Base-by-base conservation (phyloP, 2,797 vertebrate genomes). In the Acanthornis magna region DNA sequence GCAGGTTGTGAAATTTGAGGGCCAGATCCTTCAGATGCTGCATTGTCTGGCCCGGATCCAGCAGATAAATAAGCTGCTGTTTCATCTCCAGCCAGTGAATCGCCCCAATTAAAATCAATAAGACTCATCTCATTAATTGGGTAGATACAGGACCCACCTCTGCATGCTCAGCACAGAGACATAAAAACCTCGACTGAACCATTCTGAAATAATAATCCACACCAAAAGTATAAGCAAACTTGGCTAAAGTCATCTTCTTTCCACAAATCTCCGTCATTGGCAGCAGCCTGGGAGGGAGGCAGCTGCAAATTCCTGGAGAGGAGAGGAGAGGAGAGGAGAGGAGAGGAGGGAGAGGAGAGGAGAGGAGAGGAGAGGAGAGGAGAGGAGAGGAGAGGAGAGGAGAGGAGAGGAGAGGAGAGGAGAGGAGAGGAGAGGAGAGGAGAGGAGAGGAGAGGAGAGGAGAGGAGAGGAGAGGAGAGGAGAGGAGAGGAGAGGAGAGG, bases 81-180 rank as follows among this genome's bases (percentile, higher is more conserved):
- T 94, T 94, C 65, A 80, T 57, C 82, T 89, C 43, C 42, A 55
- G 88, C 48, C 84, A 34, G 5, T 26, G 53, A 91, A 89, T 74
- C n/a, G 22, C 50, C 78, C 71, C 78, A 67, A 21, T 74, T 87
- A 76, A 89, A 95, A 91, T 89, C 87, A 87, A 86, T 34, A 51
- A 16, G 34, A 77, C 32, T 80, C 73, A 85, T 80, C 72, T 85
- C 68, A 70, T 74, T 94, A 94, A 91, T 67, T 82, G 78, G 34
- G 42, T 13, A 86, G 54, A 32, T 51, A 16, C 1, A 71, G 29
- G 30, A 58, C 18, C 68, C 53, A 17, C 62, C 48, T 47, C 80
- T 88, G 85, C 40, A 3, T 36, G 68, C 73, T 40, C 76, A 27
- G 68, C 55, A 4, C 85, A 38, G n/a, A 23, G 4, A 13, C 38